Base-by-base conservation (phyloP, 2,113 vertebrate genomes). In the Pangasianodon hypophthalmus region DNA sequence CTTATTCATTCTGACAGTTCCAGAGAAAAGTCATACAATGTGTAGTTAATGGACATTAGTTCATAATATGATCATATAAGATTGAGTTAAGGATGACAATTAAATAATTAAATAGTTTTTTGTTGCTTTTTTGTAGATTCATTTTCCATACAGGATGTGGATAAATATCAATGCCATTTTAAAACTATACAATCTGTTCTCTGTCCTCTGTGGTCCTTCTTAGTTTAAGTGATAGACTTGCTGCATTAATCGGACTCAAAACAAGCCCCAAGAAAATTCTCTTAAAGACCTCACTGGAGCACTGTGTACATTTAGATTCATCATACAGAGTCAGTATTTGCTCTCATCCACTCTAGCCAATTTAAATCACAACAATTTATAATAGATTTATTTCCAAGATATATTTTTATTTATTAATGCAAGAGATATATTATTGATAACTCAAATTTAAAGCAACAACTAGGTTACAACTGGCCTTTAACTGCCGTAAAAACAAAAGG, bases 361-460 rank as follows among this genome's bases (percentile, higher is more conserved):
- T 54, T 82, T 32, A 82, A 82, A 54, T 50, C 16, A n/a, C 79
- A 54, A 54, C 29, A n/a, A 54, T 32, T 82, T 82, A 82, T 32
- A 37, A 82, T 54, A 7, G 7, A 54, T 82, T 82, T 32, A 82
- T 82, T 82, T 37, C 37, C 26, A 50, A 50, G 10, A 41, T 83
- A 41, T 58, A 56, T 56, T 81, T 58, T 84, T 26, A 62, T 62
- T 84, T 62, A 84, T 84, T 62, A 62, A 84, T 46, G 58, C 16
- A 1, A 37, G 32, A 21, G 37, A 26, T 62, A 84, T 29, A 62
- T 29, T 84, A 84, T 83, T 84, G 29, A 62, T 62, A 84, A 41
- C 54, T 41, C 54, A 60, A 46, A 62, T 24, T 60, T 44, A 77
- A 87, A 77, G n/a, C 52, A 58, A 41, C n/a, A 44, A 83, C 24